These are phyloP conservation scores for Arnoldichthys spilopterus DNA, from an alignment of 2,797 vertebrate species.

Conservation along the genomic window DNA sequence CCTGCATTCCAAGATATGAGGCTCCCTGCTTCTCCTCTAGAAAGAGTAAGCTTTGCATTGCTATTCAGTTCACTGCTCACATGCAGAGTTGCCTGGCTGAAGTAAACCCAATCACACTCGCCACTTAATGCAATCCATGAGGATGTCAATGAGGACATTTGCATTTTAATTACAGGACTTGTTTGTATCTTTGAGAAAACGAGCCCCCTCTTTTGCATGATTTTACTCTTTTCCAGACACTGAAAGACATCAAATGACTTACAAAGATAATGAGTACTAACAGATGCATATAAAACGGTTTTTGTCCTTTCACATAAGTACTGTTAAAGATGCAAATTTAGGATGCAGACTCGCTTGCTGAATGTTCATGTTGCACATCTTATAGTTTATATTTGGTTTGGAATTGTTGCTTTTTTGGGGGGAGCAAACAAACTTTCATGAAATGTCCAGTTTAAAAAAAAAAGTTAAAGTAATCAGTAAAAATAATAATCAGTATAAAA, in stretches of 20 bases:
- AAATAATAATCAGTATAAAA: not conserved
- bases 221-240: not conserved
- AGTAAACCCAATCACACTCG: slow-evolving; percentile 31
- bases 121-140: slow-evolving; percentile 30
- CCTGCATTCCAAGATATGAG: slow-evolving; percentile 16
- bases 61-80: slow-evolving; percentile 14
- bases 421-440: not conserved
- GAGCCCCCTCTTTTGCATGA: slow-evolving; percentile 7
- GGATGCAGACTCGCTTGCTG: not conserved
- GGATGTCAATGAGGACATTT: slow-evolving; percentile 47
- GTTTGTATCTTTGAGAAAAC: slow-evolving; percentile 36
- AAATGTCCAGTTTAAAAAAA: not conserved
- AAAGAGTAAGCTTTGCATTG: slow-evolving; percentile 6
- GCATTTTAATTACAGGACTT: slow-evolving; percentile 52
- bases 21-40: slow-evolving; percentile 18
- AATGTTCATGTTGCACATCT: not conserved
- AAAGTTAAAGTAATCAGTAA: not conserved
- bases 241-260: slow-evolving; percentile 33
- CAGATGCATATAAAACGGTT: slow-evolving; percentile 22
- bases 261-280: slow-evolving; percentile 9
- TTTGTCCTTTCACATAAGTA: not conserved
- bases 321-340: not conserved
- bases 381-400: not conserved
- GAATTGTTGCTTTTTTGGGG: not conserved
- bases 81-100: slow-evolving; percentile 16